A percentile compares a stretch with the other conserved stretches of the same genome.
Conservation (phyloP, 2,888 invertebrate species). For the Palloptera scutellata region DNA sequence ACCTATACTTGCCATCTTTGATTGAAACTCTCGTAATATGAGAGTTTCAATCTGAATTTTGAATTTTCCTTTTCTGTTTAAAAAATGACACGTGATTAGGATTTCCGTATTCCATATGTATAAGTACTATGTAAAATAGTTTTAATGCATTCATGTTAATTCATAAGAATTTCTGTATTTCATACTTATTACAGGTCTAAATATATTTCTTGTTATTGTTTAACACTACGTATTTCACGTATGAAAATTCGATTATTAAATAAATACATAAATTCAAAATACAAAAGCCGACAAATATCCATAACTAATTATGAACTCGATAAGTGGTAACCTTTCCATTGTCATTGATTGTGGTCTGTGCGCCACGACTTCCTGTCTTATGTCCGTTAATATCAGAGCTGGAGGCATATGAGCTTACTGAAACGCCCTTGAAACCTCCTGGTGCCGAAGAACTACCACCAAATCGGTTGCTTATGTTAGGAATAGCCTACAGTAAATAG, state of each 20-base stretch:
- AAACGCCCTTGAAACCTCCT: constrained; percentile 66
- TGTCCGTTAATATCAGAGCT: constrained; percentile 71
- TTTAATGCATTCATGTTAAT: not conserved
- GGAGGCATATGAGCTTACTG: constrained; percentile 71
- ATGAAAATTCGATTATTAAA: not conserved
- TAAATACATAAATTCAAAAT: not conserved
- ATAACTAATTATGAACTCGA: constrained; percentile 51
- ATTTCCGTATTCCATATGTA: not conserved
- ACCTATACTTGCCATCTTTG: too few relatives aligned
- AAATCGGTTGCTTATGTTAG: constrained; percentile 56
- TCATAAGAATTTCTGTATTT: not conserved
- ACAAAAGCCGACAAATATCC: not conserved
- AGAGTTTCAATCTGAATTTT: too few relatives aligned
- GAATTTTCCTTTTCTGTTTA: too few relatives aligned
- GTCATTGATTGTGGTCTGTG: constrained; percentile 75
- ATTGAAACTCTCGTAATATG: too few relatives aligned
- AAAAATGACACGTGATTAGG: too few relatives aligned
- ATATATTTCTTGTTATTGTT: too few relatives aligned
- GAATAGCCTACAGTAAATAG: constrained; percentile 45
- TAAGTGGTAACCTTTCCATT: constrained; percentile 77
- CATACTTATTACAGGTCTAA: too few relatives aligned
- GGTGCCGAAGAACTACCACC: constrained; percentile 46
- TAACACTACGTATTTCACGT: too few relatives aligned
- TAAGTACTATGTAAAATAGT: too few relatives aligned
- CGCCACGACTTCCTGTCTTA: constrained; percentile 66